These are phyloP conservation scores for Heliocidaris erythrogramma DNA, from an alignment of 35 echinoderm and acorn worm species.

Conservation along the genomic window DNA sequence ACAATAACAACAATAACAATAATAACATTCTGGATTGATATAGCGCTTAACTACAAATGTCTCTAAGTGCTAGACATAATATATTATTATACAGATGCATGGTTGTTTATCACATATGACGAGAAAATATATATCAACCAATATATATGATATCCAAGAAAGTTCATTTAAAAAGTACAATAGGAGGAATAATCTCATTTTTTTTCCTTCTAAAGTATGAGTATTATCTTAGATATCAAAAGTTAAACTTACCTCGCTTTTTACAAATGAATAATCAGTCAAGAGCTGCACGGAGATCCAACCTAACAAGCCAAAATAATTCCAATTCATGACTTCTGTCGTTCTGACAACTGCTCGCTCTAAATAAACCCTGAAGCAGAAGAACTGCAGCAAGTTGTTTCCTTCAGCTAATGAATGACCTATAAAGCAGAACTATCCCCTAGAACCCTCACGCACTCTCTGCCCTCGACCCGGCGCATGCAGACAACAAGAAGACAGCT, in stretches of 20 bases:
- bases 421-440: not conserved
- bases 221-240: not conserved
- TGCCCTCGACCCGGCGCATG: not conserved
- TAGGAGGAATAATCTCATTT: too few relatives aligned
- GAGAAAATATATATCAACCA: too few relatives aligned
- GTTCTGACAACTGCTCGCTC: not conserved
- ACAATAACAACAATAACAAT: too few relatives aligned
- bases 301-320: not conserved
- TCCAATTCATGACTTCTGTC: not conserved
- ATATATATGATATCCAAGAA: too few relatives aligned
- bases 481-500: not conserved
- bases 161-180: too few relatives aligned
- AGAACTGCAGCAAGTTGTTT: not conserved
- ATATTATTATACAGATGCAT: too few relatives aligned
- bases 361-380: too few relatives aligned
- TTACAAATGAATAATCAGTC: not conserved
- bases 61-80: too few relatives aligned
- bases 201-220: too few relatives aligned
- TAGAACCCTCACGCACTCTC: not conserved
- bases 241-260: not conserved
- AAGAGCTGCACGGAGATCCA: not conserved
- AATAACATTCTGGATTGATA: too few relatives aligned
- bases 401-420: not conserved
- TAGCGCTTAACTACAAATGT: too few relatives aligned
- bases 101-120: too few relatives aligned